These are phyloP conservation scores for Falcaria lacertinaria DNA, from an alignment of 2,888 invertebrate genomes.

Conservation along the genomic window DNA sequence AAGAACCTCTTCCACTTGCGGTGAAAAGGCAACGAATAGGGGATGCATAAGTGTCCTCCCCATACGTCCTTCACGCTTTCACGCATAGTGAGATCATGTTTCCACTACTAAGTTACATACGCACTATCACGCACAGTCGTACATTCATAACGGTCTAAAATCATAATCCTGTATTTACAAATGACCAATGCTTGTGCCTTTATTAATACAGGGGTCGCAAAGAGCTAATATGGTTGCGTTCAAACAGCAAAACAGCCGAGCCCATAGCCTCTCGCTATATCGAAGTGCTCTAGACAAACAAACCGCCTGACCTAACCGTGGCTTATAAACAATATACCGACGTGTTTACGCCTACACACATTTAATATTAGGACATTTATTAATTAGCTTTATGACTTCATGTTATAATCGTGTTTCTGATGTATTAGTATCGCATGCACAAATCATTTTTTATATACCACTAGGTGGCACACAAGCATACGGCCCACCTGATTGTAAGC, in stretches of 20 bases:
- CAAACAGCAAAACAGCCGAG: constrained; percentile 50
- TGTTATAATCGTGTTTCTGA: too few species aligned
- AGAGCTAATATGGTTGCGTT: constrained; percentile 54
- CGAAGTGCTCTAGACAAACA: constrained; percentile 47
- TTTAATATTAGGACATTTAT: too few species aligned
- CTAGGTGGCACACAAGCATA: too few species aligned
- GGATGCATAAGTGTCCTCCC: not conserved
- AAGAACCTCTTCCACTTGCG: not conserved
- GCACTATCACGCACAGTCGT: too few species aligned
- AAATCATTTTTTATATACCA: too few species aligned
- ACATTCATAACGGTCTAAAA: constrained; percentile 31
- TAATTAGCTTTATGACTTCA: too few species aligned
- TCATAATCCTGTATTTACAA: too few species aligned
- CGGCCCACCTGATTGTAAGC: too few species aligned
- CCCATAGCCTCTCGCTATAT: constrained; percentile 42
- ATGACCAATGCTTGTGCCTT: not conserved
- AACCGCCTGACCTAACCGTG: constrained; percentile 18
- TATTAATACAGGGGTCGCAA: constrained; percentile 12
- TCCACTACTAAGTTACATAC: not conserved
- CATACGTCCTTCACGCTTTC: not conserved
- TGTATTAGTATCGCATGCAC: too few species aligned
- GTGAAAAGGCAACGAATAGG: constrained; percentile 9
- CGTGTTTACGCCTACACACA: too few species aligned
- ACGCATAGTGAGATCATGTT: not conserved
- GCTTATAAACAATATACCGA: constrained; percentile 15